A percentile compares a stretch with the other conserved stretches of the same genome.
Evolutionary conservation across 2,113 vertebrate genomes (phyloP).

Genomic region (Struthio camelus): DNA sequence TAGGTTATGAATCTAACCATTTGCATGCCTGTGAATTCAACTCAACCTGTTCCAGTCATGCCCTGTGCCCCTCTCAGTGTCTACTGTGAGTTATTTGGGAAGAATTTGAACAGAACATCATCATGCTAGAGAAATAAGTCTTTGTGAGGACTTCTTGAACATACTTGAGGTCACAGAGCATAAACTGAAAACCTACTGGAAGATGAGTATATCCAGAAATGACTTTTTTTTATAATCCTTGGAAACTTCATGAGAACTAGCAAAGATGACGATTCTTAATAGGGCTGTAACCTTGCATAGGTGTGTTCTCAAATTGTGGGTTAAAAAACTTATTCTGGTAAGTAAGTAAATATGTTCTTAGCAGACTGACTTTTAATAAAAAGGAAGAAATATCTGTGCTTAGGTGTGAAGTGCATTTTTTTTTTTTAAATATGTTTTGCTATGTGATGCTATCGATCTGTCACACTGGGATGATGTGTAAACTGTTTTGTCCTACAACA

Average conservation of each 20-base stretch:
- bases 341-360: neutral
- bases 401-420: neutral
- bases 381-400: neutral
- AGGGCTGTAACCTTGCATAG: neutral
- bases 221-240: neutral
- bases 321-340: neutral
- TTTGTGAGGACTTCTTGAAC: neutral
- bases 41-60: neutral
- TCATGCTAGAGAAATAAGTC: fast-evolving
- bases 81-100: neutral
- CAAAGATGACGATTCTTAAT: neutral
- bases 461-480: neutral
- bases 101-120: neutral
- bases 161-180: neutral
- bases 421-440: neutral
- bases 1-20: neutral
- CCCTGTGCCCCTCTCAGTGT: neutral
- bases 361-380: neutral
- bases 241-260: neutral
- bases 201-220: neutral
- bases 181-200: neutral
- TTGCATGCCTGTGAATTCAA: neutral
- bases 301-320: neutral
- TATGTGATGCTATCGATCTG: neutral
- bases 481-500: neutral